phyloP scores from a whole-genome alignment of 2,113 vertebrate genomes.

The Bos indicus region DNA sequence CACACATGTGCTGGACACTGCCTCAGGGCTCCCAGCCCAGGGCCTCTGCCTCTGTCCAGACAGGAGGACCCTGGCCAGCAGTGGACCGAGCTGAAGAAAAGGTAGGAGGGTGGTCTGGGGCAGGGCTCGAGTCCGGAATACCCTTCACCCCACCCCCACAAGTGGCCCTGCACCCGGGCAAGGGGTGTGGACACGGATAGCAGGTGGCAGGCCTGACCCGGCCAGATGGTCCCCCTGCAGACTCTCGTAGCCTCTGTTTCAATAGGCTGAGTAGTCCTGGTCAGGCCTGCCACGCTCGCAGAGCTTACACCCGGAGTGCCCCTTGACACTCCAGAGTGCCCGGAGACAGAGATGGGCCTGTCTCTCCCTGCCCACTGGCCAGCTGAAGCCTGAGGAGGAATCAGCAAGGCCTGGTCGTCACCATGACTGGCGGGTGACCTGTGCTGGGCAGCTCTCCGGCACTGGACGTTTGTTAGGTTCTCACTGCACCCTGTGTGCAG shows the following conservation, averaged over 20 bases:
- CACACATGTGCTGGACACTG: conserved; percentile 76
- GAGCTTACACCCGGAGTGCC: neutral
- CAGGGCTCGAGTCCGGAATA: fast-evolving
- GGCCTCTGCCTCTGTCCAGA: conserved; percentile 61
- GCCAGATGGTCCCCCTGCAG: neutral
- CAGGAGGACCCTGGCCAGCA: neutral
- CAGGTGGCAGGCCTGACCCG: neutral
- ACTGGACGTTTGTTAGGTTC: neutral
- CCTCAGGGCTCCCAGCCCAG: conserved; percentile 67
- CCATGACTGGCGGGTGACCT: neutral
- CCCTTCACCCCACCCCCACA: neutral
- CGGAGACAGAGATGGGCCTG: neutral
- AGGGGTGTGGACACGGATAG: fast-evolving
- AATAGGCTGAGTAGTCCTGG: neutral
- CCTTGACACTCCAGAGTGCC: neutral
- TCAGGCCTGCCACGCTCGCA: neutral
- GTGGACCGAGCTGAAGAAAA: conserved; percentile 72
- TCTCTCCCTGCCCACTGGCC: neutral
- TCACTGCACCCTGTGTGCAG: neutral
- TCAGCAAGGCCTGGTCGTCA: neutral
- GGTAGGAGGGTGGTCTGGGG: conserved; percentile 63
- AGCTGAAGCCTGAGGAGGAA: neutral
- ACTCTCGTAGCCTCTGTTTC: neutral
- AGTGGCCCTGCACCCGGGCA: neutral
- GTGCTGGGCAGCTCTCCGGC: too few species aligned